phyloP scores from a whole-genome alignment of 2,888 invertebrate species.

The Gasteruption jaculator region DNA sequence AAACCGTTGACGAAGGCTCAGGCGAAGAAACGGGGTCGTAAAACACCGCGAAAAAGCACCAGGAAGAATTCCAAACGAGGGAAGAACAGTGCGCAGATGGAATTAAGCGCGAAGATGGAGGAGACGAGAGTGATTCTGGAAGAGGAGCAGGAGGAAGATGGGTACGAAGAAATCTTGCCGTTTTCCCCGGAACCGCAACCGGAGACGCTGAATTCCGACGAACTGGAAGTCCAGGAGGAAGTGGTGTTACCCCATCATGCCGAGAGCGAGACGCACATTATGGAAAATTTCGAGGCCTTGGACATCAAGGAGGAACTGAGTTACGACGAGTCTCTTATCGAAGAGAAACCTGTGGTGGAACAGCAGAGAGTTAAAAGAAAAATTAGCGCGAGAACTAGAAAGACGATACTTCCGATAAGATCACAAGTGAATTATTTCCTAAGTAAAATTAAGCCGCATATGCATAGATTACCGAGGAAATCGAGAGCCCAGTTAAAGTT shows the following conservation, averaged over 20 bases:
- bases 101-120: conserved; percentile 8
- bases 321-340: conserved; percentile 24
- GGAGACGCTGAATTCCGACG: conserved; percentile 17
- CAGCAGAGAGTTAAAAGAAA: conserved; percentile 16
- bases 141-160: conserved; percentile 19
- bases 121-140: conserved; percentile 14
- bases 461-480: conserved; percentile 41
- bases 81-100: conserved; percentile 11
- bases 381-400: conserved; percentile 33
- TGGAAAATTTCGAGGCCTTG: conserved; percentile 19
- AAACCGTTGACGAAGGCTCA: conserved; percentile 23
- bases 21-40: conserved; percentile 18
- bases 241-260: conserved; percentile 21
- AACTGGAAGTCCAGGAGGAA: conserved; percentile 26
- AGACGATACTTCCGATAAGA: conserved; percentile 43
- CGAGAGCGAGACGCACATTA: conserved; percentile 21
- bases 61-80: background rate
- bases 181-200: conserved; percentile 24
- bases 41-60: conserved; percentile 1
- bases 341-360: conserved; percentile 13
- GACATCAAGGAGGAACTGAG: conserved; percentile 24
- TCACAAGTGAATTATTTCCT: conserved; percentile 41
- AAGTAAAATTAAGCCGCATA: conserved; percentile 42
- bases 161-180: conserved; percentile 26
- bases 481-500: conserved; percentile 45